Evolutionary conservation across 2,113 vertebrate genomes (phyloP).

Genomic region (Sorex fumeus): DNA sequence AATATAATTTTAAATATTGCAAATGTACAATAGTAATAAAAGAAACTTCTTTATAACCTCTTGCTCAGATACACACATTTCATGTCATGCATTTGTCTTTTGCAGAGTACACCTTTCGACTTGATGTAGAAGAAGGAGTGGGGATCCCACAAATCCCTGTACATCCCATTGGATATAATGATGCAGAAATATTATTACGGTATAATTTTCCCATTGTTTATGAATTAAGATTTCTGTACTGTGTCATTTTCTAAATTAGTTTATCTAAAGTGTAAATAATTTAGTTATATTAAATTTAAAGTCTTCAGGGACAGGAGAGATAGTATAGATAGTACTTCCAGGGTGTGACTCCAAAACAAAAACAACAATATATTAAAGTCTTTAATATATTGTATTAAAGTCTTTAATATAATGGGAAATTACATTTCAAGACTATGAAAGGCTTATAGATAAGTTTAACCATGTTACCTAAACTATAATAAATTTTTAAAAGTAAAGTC

Average conservation of each 20-base stretch:
- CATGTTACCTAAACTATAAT: too few species aligned
- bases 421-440: not conserved
- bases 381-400: too few species aligned
- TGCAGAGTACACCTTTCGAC: constrained; percentile 94
- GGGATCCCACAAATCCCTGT: constrained; percentile 96
- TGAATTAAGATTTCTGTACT: constrained; percentile 15
- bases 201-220: constrained; percentile 82
- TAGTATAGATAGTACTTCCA: too few species aligned
- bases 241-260: not conserved
- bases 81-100: constrained; percentile 72
- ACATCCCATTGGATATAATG: constrained; percentile 96
- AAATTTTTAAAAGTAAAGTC: too few species aligned
- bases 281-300: not conserved
- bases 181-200: constrained; percentile 93
- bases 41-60: not conserved
- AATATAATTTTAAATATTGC: not conserved
- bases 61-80: constrained; percentile 17
- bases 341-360: too few species aligned
- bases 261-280: not conserved
- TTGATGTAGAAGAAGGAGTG: constrained; percentile 90
- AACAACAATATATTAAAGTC: too few species aligned
- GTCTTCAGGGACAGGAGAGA: too few species aligned
- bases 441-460: not conserved
- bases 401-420: too few species aligned
- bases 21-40: not conserved